These are phyloP conservation scores for Megamerina dolium DNA, from an alignment of 2,888 invertebrate species.

Conservation along the genomic window DNA sequence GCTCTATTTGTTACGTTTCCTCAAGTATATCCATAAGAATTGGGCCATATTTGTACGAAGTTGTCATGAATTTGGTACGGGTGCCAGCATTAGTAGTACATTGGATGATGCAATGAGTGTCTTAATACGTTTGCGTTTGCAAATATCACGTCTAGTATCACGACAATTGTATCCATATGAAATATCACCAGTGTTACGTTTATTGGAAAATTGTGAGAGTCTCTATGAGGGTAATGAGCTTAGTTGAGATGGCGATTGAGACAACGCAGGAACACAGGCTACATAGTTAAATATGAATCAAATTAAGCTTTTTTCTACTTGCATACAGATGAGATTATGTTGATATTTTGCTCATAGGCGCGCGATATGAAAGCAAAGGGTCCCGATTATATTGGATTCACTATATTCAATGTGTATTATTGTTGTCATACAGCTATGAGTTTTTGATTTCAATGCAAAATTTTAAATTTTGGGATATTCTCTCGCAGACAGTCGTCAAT, in stretches of 20 bases:
- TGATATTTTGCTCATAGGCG: no score
- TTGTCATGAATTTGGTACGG: conserved; percentile 57
- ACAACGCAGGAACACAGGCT: not conserved
- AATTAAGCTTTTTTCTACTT: not conserved
- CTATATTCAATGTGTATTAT: no score
- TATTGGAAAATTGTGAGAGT: conserved; percentile 78
- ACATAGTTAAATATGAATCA: not conserved
- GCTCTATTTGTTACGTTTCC: conserved; percentile 72
- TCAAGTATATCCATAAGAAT: conserved; percentile 77
- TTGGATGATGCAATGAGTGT: conserved; percentile 81
- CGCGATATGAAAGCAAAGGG: no score
- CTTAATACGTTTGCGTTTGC: conserved; percentile 68
- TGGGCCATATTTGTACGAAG: conserved; percentile 78
- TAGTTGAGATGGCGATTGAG: conserved; percentile 50
- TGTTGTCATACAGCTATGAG: no score
- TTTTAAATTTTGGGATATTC: no score
- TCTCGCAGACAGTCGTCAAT: no score
- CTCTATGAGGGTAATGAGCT: conserved; percentile 79
- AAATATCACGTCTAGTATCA: conserved; percentile 76
- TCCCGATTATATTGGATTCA: no score
- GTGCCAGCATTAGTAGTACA: conserved; percentile 51
- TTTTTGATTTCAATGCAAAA: no score
- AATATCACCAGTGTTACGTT: conserved; percentile 77
- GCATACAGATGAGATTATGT: no score
- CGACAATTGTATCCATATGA: conserved; percentile 84